Evolutionary conservation across 2,113 vertebrate species (phyloP).

Genomic region (Leptobrachium leishanense): DNA sequence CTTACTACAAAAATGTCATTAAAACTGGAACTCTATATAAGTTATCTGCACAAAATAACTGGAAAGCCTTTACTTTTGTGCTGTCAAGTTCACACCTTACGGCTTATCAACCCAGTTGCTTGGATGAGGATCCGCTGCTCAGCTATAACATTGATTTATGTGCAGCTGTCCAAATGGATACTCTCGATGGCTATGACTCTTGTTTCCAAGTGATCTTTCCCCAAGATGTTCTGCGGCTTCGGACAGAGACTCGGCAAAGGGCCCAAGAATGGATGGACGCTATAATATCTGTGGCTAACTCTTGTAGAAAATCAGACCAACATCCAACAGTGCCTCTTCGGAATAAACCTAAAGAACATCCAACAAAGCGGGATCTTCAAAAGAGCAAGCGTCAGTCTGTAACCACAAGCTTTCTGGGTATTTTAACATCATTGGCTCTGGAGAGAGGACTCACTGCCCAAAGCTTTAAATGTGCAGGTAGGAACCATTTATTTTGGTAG

Average conservation of each 20-base stretch:
- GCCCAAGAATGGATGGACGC: conserved; percentile 89
- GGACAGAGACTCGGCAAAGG: conserved; percentile 78
- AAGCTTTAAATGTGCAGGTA: conserved; percentile 98
- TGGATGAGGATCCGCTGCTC: conserved; percentile 82
- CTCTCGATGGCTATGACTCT: conserved; percentile 72
- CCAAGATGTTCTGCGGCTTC: conserved; percentile 80
- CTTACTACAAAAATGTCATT: conserved; percentile 78
- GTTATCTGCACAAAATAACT: conserved; percentile 86
- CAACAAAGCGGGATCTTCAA: conserved; percentile 56
- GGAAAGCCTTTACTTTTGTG: conserved; percentile 90
- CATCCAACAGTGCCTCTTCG: conserved; percentile 76
- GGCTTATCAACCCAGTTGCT: conserved; percentile 82
- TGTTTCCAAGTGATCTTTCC: conserved; percentile 88
- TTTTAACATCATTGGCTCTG: conserved; percentile 88
- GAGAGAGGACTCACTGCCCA: conserved; percentile 95
- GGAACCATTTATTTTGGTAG: not conserved
- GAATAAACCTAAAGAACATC: conserved; percentile 69
- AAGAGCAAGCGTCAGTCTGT: conserved; percentile 89
- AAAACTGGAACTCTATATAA: conserved; percentile 85
- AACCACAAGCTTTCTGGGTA: conserved; percentile 95
- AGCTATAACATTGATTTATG: conserved; percentile 80
- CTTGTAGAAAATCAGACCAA: conserved; percentile 64
- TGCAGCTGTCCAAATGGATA: conserved; percentile 75
- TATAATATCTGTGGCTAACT: conserved; percentile 71
- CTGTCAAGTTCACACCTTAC: conserved; percentile 79